Conservation (phyloP, 2,113 vertebrate genomes). For the Morone saxatilis region DNA sequence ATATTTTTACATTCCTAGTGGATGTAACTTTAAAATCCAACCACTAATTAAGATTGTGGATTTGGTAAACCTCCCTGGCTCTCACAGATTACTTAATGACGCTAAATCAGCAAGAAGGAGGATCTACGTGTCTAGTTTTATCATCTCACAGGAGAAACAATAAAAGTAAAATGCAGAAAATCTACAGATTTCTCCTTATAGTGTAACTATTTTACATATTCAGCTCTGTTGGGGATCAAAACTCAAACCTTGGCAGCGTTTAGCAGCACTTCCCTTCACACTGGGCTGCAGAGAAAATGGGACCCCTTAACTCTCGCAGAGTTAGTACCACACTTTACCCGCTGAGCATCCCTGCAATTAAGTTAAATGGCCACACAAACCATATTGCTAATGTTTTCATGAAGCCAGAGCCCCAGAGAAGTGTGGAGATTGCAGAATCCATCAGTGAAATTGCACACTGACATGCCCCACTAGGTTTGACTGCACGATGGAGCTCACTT, state of each 20-base stretch:
- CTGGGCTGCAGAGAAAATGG: conserved; percentile 26
- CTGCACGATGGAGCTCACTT: conserved; percentile 60
- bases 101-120: too few species aligned
- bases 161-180: neutral
- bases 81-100: too few species aligned
- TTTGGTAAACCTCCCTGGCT: too few species aligned
- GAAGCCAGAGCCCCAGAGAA: conserved; percentile 47
- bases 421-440: conserved; percentile 53
- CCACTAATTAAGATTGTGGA: too few species aligned
- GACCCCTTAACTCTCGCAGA: conserved; percentile 21
- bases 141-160: too few species aligned
- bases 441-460: conserved; percentile 69
- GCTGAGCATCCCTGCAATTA: conserved; percentile 58
- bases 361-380: conserved; percentile 59
- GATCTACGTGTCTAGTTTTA: too few species aligned
- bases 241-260: neutral
- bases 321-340: conserved; percentile 28
- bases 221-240: conserved; percentile 7
- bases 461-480: conserved; percentile 63
- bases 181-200: neutral
- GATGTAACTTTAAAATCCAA: too few species aligned
- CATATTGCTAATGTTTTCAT: conserved; percentile 66
- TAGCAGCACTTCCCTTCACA: conserved; percentile 1
- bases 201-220: neutral
- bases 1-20: too few species aligned